Evolutionary conservation across 2,888 invertebrate genomes (phyloP), one percentile per base, ranked within the genome.

Genomic region (Phaedon cochleariae): DNA sequence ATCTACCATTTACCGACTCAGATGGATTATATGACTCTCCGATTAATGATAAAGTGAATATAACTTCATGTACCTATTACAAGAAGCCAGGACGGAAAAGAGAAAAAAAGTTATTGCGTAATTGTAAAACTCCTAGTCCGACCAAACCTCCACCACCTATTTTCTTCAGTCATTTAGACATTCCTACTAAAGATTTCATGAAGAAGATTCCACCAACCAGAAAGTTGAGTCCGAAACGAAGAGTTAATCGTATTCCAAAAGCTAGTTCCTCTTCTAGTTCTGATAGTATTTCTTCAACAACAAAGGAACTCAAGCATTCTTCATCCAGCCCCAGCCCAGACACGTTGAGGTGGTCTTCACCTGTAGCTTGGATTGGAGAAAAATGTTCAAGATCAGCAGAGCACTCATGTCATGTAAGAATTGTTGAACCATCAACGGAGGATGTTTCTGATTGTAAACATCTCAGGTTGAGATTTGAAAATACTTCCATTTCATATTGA

Each of bases 1-100:
- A 87, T 76, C 78, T 84, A 65, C 91, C 91, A 15, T 90, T 91
- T 76, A 92, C 92, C 26, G 26, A 93, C 82, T 92, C 92, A 0
- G 93, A 93, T 80, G 92, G 92, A 2, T 83, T 92, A 20, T 92
- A 92, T 79, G 92, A 93, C 81, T 92, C 91, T 78, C 91, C 92
- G 2, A 92, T 92, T 80, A 91, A 92, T 5, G 92, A 92, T 79
- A 88, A 86, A 74, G 86, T 86, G 1, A 84, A 82, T 74, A 74
- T 81, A 37, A 77, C 75, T 18, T 82, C 84, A 5, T 82, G 84
- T 7, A 83, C 81, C 55, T 86, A 84, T 58, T 83, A 87, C 66
- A 87, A 89, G 76, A 90, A 90, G 79, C 86, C 87, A 9, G 87
- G 89, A 60, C 87, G 89, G 74, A 87, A 88, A 79, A 87, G 90